A percentile compares a stretch with the other conserved stretches of the same genome.
Evolutionary conservation across 2,888 invertebrate genomes (phyloP).

Genomic region (Epirrita christyi): DNA sequence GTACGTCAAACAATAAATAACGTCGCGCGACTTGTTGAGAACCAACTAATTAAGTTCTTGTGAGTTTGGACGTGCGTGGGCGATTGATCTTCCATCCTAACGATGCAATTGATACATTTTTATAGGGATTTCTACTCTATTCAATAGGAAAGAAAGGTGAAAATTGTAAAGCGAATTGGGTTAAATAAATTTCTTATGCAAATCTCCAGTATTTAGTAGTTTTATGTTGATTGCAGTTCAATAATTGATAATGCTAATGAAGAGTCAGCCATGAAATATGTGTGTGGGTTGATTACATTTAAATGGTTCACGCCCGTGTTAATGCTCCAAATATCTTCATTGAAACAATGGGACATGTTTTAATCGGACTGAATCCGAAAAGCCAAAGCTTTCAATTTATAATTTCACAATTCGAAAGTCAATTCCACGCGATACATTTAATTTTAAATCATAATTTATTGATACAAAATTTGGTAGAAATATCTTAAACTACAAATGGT

Average conservation of each 20-base stretch:
- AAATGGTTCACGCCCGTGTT: conserved; percentile 27
- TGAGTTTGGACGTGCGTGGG: conserved; percentile 69
- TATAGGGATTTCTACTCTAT: conserved; percentile 49
- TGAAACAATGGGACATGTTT: conserved; percentile 32
- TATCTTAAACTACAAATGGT: too few species aligned
- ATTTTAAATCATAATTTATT: too few species aligned
- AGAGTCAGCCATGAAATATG: conserved; percentile 53
- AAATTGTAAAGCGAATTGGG: conserved; percentile 26
- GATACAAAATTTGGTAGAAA: too few species aligned
- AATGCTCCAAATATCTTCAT: conserved; percentile 22
- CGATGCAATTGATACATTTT: conserved; percentile 49
- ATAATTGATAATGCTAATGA: conserved; percentile 76
- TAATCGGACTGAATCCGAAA: conserved; percentile 25
- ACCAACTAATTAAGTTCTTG: conserved; percentile 81
- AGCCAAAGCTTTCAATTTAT: conserved; percentile 14
- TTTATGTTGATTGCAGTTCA: conserved; percentile 61
- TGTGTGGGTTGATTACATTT: conserved; percentile 44
- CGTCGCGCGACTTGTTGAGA: conserved; percentile 65
- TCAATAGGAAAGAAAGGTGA: conserved; percentile 26
- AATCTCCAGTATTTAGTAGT: conserved; percentile 63
- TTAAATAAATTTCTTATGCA: conserved; percentile 58
- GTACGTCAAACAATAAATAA: conserved; percentile 75
- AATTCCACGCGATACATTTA: too few species aligned
- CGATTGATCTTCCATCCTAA: conserved; percentile 56
- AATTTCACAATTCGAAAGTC: too few species aligned